These are phyloP conservation scores for Pollicipes pollicipes DNA, from an alignment of 1,140 invertebrate species.

Conservation along the genomic window DNA sequence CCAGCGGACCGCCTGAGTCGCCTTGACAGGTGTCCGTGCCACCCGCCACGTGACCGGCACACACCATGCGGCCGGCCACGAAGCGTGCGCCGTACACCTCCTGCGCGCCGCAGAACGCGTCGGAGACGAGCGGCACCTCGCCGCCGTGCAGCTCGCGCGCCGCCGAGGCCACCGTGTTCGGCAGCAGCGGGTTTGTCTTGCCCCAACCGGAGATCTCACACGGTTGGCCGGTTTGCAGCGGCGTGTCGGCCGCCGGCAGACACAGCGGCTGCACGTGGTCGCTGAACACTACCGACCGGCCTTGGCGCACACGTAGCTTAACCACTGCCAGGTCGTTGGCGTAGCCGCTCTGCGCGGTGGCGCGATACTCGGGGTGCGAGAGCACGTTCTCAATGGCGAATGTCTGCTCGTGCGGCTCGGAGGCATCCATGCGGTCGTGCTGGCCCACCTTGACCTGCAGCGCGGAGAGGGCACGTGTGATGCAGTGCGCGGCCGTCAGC, in stretches of 20 bases:
- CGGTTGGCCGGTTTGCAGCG: not conserved
- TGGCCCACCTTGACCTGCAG: not conserved
- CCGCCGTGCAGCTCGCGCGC: slow-evolving; percentile 26
- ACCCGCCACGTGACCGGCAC: slow-evolving; percentile 59
- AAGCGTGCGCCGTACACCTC: slow-evolving; percentile 32
- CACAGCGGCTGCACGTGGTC: not conserved
- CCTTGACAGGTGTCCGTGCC: slow-evolving; percentile 72
- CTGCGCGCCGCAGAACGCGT: slow-evolving; percentile 29
- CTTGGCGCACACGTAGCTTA: not conserved
- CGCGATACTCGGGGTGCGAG: not conserved
- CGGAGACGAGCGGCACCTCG: slow-evolving; percentile 35
- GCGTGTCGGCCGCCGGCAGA: not conserved
- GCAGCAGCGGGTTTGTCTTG: not conserved
- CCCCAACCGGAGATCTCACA: slow-evolving; percentile 10
- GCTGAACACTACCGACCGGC: not conserved
- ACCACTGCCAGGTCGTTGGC: not conserved
- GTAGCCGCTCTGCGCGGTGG: slow-evolving; percentile 18
- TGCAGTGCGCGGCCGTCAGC: slow-evolving; percentile 68
- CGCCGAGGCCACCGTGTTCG: not conserved
- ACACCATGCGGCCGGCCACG: slow-evolving; percentile 69
- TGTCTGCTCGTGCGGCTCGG: not conserved
- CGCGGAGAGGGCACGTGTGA: slow-evolving; percentile 41
- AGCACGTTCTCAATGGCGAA: not conserved
- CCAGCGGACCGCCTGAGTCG: slow-evolving; percentile 50
- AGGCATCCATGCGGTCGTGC: not conserved